Evolutionary conservation across 2,113 vertebrate species (phyloP).

Genomic region (Eurystomus gularis): DNA sequence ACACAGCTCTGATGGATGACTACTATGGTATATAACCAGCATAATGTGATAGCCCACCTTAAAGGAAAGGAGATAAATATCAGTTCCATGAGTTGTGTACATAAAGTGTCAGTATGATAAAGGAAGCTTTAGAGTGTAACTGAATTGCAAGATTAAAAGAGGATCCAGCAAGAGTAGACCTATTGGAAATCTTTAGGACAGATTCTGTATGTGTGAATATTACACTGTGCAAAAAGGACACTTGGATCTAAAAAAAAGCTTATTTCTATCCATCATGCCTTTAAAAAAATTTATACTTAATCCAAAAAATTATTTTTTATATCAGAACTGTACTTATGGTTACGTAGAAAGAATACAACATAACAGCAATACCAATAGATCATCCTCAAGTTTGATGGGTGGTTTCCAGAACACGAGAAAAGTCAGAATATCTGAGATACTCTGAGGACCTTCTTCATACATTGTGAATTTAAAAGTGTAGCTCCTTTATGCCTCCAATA

Average conservation of each 20-base stretch:
- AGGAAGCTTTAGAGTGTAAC: background rate
- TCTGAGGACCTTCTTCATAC: background rate
- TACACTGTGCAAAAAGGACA: background rate
- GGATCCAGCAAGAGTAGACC: background rate
- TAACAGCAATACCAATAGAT: background rate
- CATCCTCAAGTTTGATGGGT: accelerated
- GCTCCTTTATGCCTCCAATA: background rate
- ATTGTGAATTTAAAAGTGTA: background rate
- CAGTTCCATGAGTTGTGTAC: background rate
- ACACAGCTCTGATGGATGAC: background rate
- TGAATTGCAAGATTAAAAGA: background rate
- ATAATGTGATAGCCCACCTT: background rate
- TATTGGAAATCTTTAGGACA: background rate
- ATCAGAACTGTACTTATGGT: background rate
- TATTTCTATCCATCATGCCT: background rate
- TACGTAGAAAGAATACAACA: background rate
- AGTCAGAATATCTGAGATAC: background rate
- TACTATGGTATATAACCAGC: background rate
- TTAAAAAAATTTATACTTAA: background rate
- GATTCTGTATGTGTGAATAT: background rate
- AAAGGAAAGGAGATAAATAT: background rate
- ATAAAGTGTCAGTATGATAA: background rate
- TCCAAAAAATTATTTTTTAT: background rate
- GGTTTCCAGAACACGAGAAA: background rate
- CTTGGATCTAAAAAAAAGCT: background rate